Conservation (phyloP, 2,888 invertebrate species). For the Agrochola macilenta region DNA sequence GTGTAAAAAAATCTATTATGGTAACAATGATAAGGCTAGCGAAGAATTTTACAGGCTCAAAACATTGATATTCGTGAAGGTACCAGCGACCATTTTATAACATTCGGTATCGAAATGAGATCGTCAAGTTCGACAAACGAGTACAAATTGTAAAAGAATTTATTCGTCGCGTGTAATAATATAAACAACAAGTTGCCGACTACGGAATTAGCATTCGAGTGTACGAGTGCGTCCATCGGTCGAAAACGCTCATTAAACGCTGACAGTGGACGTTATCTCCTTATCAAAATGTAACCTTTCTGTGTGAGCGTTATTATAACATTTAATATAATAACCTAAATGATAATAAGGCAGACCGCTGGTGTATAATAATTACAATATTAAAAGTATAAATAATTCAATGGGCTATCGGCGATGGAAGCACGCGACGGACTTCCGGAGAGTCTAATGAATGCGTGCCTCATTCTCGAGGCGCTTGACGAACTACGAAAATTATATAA, state of each 20-base stretch:
- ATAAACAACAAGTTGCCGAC: slow-evolving; percentile 77
- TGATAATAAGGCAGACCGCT: slow-evolving; percentile 86
- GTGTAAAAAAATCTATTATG: background rate
- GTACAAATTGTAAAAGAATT: slow-evolving; percentile 85
- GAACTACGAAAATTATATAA: slow-evolving; percentile 82
- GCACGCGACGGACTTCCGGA: slow-evolving; percentile 90
- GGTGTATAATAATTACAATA: slow-evolving; percentile 89
- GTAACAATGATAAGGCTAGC: background rate
- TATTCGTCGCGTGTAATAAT: slow-evolving; percentile 78
- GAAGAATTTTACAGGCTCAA: background rate
- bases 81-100: slow-evolving; percentile 62
- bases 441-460: slow-evolving; percentile 84
- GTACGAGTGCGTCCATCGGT: slow-evolving; percentile 70
- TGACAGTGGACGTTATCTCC: slow-evolving; percentile 84
- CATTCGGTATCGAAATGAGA: slow-evolving; percentile 75
- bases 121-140: slow-evolving; percentile 82
- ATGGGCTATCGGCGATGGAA: slow-evolving; percentile 85
- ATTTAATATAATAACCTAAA: slow-evolving; percentile 89
- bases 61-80: slow-evolving; percentile 44
- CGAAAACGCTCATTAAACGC: slow-evolving; percentile 80
- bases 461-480: slow-evolving; percentile 80
- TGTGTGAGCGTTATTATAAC: slow-evolving; percentile 86
- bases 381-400: slow-evolving; percentile 90
- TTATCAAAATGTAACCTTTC: slow-evolving; percentile 86
- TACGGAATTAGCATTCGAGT: slow-evolving; percentile 79